phyloP scores from a whole-genome alignment of 2,113 vertebrate genomes.

The Rhinogobius similis region DNA sequence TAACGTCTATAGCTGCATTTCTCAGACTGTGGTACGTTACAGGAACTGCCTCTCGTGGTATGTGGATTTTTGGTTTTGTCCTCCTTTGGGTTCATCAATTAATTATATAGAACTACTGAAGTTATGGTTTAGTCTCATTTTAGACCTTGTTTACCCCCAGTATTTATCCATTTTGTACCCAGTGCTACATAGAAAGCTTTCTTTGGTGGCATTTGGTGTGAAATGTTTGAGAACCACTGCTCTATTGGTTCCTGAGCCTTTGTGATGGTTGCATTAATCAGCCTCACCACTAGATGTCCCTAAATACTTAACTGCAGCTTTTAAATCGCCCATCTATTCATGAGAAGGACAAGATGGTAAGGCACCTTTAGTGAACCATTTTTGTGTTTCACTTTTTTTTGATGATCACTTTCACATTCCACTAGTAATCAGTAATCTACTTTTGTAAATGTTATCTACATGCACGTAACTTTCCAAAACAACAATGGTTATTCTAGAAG shows the following conservation, averaged over 20 bases:
- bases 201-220: not conserved
- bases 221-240: too few species aligned
- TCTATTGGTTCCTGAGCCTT: not conserved
- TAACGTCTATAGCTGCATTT: not conserved
- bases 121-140: not conserved
- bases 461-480: not conserved
- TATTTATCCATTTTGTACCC: not conserved
- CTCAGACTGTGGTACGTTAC: too few species aligned
- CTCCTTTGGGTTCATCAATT: not conserved
- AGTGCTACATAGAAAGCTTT: too few species aligned
- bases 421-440: not conserved
- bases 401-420: not conserved
- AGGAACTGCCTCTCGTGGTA: too few species aligned
- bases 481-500: not conserved
- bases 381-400: not conserved
- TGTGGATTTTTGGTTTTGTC: too few species aligned
- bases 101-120: not conserved
- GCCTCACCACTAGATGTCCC: slow-evolving; percentile 7
- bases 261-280: not conserved
- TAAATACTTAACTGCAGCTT: not conserved
- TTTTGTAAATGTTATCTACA: not conserved
- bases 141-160: not conserved
- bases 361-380: not conserved
- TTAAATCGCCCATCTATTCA: not conserved
- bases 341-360: not conserved